Base-by-base conservation (phyloP, 2,113 vertebrate species). In the Aix galericulata region DNA sequence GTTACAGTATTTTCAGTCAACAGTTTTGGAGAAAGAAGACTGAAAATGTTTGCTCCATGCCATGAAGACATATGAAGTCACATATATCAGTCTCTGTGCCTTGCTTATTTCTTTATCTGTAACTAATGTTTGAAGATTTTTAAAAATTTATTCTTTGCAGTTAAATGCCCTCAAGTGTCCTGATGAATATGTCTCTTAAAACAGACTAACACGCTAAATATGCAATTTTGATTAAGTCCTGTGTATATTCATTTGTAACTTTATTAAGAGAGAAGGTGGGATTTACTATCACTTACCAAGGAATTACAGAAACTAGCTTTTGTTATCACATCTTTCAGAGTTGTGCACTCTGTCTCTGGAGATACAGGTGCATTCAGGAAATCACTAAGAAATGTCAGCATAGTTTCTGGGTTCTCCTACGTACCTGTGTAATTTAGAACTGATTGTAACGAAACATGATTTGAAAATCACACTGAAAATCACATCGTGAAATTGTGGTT, bases 61-160 rank as follows among this genome's bases (percentile, higher is more conserved):
- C 13, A 25, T 3, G 6, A 8, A 9, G 8, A 27, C 2, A 22
- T 8, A 13, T 22, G n/a, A 34, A 22, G 13, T 29, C 46, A 2
- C 1, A 0, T 8, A 4, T 13, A n/a, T 26, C 25, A 18, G n/a
- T 62, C 31, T 48, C 23, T 69, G 31, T 86, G 48, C 53, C 29
- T 91, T 62, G 53, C 25, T 63, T 63, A n/a, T 42, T 9, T 62
- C 46, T 63, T 26, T 50, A 22, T 58, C 25, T 58, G 25, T 6
- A 31, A 34, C 13, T 17, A 17, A 31, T 63, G 7, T 42, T 71
- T 64, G 42, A 50, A 44, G 31, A 17, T 0, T 21, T 32, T 48
- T 48, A 22, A 23, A 26, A 52, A 48, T 17, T 63, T 46, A 15
- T 74, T 73, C 17, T 78, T 40, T 40, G 44, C 6, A 21, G 42